Conservation (phyloP, 2,797 vertebrate species). For the Notolabrus celidotus region DNA sequence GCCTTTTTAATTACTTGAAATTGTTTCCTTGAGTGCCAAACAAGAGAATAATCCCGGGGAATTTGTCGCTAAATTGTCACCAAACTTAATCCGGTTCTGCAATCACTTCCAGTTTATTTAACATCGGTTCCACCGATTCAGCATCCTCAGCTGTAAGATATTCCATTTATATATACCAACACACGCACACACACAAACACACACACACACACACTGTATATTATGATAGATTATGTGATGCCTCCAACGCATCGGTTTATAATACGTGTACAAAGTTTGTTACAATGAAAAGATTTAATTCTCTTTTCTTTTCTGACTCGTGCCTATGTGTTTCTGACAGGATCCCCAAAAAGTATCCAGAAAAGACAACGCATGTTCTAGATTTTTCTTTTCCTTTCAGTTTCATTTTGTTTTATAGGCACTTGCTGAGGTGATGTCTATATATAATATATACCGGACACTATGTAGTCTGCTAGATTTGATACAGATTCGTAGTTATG, state of each 20-base stretch:
- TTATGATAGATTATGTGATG: slow-evolving; percentile 85
- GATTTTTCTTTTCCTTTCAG: slow-evolving; percentile 62
- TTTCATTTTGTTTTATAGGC: slow-evolving; percentile 88
- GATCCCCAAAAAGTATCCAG: slow-evolving; percentile 82
- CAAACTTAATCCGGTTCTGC: slow-evolving; percentile 79
- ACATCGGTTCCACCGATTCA: slow-evolving; percentile 89
- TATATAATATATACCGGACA: slow-evolving; percentile 99
- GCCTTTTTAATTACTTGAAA: slow-evolving; percentile 44
- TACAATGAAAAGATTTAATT: slow-evolving; percentile 86
- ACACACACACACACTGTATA: slow-evolving; percentile 71
- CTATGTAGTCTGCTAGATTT: slow-evolving; percentile 99
- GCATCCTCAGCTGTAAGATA: slow-evolving; percentile 91
- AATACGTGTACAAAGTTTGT: slow-evolving; percentile 93
- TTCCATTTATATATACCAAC: slow-evolving; percentile 82
- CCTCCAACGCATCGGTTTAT: slow-evolving; percentile 83
- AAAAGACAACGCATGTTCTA: slow-evolving; percentile 92
- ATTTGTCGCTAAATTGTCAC: slow-evolving; percentile 65
- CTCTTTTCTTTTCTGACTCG: slow-evolving; percentile 92
- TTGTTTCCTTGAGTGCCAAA: slow-evolving; percentile 73
- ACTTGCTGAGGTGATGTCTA: slow-evolving; percentile 99
- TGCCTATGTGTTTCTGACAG: slow-evolving; percentile 97
- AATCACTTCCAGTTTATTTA: slow-evolving; percentile 84
- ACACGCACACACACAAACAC: slow-evolving; percentile 9
- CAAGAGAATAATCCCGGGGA: slow-evolving; percentile 75
- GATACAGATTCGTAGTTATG: slow-evolving; percentile 99